These are phyloP conservation scores for Agrotis clavis DNA, from an alignment of 2,888 invertebrate species.

Conservation along the genomic window DNA sequence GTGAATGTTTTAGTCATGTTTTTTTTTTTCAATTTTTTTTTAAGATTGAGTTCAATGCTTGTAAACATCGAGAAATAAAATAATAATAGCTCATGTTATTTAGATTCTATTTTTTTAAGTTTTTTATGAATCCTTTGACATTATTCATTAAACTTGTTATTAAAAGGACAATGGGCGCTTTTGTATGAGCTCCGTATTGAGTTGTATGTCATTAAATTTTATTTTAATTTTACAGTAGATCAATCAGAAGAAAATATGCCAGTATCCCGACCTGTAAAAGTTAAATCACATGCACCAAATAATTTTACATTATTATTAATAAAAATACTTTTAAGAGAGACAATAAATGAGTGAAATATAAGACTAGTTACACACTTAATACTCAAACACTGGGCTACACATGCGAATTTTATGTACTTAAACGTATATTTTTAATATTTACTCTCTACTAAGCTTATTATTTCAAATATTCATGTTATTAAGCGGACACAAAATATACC, in stretches of 20 bases:
- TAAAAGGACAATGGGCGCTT: too few relatives aligned
- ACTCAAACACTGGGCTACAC: constrained; percentile 40
- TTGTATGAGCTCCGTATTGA: too few relatives aligned
- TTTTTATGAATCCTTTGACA: too few relatives aligned
- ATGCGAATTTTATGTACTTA: constrained; percentile 42
- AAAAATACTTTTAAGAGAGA: constrained; percentile 41
- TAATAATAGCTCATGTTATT: too few relatives aligned
- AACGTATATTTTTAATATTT: constrained; percentile 11
- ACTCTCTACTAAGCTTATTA: background rate
- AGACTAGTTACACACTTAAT: constrained; percentile 65
- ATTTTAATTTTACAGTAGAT: too few relatives aligned
- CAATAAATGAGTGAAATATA: constrained; percentile 49
- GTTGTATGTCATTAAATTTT: too few relatives aligned
- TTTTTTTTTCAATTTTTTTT: too few relatives aligned
- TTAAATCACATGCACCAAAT: constrained; percentile 61
- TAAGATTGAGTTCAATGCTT: background rate
- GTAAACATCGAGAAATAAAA: too few relatives aligned
- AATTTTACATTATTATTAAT: constrained; percentile 27
- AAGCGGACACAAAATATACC: constrained; percentile 2
- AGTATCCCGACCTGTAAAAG: constrained; percentile 28
- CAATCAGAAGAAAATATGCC: constrained; percentile 11
- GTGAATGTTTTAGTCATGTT: too few relatives aligned
- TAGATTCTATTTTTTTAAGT: too few relatives aligned
- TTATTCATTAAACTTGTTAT: too few relatives aligned
- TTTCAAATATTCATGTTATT: background rate